Percentiles rank a stretch among this genome's conserved stretches.
Evolutionary conservation across 2,797 vertebrate species (phyloP).

Genomic region (Scleropages formosus): DNA sequence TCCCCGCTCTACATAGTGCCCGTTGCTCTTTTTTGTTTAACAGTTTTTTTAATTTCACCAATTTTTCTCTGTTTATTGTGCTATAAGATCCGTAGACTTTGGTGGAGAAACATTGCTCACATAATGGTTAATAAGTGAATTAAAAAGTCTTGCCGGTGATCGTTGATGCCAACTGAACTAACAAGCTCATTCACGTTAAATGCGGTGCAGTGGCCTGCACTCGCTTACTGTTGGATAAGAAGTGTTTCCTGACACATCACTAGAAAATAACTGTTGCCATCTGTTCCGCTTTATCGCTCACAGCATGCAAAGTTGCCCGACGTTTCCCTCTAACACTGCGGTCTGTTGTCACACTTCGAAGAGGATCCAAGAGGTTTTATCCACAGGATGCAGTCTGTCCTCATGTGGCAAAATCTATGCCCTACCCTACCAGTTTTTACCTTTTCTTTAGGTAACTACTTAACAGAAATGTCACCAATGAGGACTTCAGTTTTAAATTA

Average conservation of each 20-base stretch:
- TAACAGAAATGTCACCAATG: no score
- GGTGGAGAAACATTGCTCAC: neutral
- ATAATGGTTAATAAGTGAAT: neutral
- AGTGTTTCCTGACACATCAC: neutral
- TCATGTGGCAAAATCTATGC: no score
- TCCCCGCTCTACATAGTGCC: no score
- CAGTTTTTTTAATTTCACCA: no score
- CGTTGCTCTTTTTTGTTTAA: no score
- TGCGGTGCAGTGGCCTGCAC: neutral
- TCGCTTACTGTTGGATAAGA: neutral
- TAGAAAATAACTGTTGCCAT: neutral
- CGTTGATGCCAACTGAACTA: neutral
- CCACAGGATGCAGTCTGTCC: no score
- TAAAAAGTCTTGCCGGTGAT: neutral
- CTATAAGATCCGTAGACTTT: neutral
- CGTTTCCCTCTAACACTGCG: neutral
- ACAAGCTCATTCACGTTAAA: neutral
- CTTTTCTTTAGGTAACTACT: no score
- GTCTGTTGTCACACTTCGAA: neutral
- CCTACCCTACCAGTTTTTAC: no score
- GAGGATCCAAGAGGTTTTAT: no score
- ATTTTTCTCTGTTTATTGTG: no score
- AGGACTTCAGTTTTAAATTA: no score
- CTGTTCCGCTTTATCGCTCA: neutral
- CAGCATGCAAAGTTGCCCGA: neutral